Evolutionary conservation across 2,113 vertebrate species (phyloP).

Genomic region (Pionites leucogaster): DNA sequence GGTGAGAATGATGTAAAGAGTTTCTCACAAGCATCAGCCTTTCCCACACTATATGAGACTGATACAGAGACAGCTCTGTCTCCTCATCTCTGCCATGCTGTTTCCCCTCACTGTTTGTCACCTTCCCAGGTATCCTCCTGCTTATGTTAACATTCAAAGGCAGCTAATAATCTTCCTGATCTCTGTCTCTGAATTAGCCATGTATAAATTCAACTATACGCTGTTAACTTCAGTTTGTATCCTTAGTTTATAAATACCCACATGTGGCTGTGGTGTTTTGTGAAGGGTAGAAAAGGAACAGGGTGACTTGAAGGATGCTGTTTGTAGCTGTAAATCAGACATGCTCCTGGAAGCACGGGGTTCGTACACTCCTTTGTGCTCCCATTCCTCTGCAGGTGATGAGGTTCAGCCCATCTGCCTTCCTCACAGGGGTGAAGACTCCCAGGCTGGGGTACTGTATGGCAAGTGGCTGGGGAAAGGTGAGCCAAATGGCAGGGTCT

Average conservation of each 20-base stretch:
- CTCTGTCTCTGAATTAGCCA: background rate
- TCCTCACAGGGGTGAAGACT: background rate
- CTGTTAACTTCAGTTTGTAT: background rate
- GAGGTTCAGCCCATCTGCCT: background rate
- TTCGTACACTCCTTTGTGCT: background rate
- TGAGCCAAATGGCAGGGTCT: background rate
- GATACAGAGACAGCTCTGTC: background rate
- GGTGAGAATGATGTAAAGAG: background rate
- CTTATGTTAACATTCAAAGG: background rate
- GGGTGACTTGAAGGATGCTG: background rate
- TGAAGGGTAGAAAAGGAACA: background rate
- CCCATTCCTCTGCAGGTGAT: background rate
- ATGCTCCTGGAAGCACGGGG: rapidly evolving
- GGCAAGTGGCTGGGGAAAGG: background rate
- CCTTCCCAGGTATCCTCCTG: background rate
- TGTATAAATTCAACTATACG: background rate
- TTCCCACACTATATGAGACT: background rate
- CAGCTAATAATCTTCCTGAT: background rate
- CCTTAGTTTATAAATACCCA: background rate
- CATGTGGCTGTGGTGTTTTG: background rate
- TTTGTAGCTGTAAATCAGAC: background rate
- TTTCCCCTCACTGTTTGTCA: background rate
- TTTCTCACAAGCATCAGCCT: background rate
- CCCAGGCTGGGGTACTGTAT: background rate
- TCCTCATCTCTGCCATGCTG: background rate